Base-by-base conservation (phyloP, 2,797 vertebrate species). In the Apodemus agrarius region DNA sequence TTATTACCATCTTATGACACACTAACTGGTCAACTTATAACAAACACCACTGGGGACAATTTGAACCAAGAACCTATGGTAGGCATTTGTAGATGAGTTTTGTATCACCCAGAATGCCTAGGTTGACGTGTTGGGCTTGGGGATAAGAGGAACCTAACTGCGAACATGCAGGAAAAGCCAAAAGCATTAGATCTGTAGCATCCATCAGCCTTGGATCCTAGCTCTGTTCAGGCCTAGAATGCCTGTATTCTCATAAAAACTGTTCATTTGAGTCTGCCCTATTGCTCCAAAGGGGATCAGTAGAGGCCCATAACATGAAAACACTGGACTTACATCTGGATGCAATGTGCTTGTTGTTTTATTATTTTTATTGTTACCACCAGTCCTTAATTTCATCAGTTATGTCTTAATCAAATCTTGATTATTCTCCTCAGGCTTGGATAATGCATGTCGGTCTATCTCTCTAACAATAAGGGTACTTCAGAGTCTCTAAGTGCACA, bases 401-500 rank as follows among this genome's bases (percentile, higher is more conserved):
- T 86, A 40, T 40, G 13, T 67, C 75, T 79, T 61, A 61, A 89
- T 82, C 26, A 54, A 76, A 83, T 54, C 17, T 37, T 40, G 6
- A 9, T 46, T 89, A 65, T 95, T 72, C 43, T 88, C 67, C 31
- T 22, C 74, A 90, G 90, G 19, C 17, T 92, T 96, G 52, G 31
- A 31, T 40, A 40, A 76, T 37, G 9, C 3, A 0, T 10, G 2
- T n/a, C 46, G 96, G 91, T 81, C 65, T 49, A 13, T 40, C 16
- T 93, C 83, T 43, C 75, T 52, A 26, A 74, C n/a, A n/a, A 89
- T 46, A 46, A 59, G 37, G 29, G 3, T 22, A 63, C 40, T 46
- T 89, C 37, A 24, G 17, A 61, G 86, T 76, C 37, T 61, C 34
- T 34, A 34, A 21, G 19, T 22, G 69, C n/a, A 75, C 69, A 88